These are phyloP conservation scores for Porites australiensis DNA, from an alignment of 64 coral and sea anemone species.

Conservation along the genomic window DNA sequence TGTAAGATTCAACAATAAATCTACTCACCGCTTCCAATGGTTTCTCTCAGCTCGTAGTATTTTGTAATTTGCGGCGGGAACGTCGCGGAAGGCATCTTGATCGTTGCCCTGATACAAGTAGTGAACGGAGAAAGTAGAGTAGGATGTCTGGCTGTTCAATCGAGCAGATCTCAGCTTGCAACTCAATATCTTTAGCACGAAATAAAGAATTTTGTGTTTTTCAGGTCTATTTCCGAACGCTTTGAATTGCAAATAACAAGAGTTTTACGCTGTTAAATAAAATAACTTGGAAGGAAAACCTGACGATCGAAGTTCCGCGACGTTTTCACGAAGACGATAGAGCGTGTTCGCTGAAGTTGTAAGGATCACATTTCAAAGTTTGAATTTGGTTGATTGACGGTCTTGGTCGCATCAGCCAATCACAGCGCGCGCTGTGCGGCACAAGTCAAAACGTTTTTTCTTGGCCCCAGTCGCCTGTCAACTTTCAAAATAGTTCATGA, in stretches of 20 bases:
- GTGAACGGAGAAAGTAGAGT: neutral
- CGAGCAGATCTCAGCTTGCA: neutral
- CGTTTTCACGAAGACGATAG: neutral
- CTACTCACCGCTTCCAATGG: constrained; percentile 96
- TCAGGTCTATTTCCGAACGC: neutral
- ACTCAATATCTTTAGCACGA: constrained; percentile 17
- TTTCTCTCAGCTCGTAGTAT: constrained; percentile 85
- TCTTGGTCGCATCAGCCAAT: constrained; percentile 39
- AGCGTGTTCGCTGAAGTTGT: neutral
- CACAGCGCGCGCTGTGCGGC: neutral
- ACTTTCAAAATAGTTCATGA: neutral
- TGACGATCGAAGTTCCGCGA: neutral
- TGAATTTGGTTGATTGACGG: constrained; percentile 86
- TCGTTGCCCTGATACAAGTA: neutral
- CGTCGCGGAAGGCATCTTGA: constrained; percentile 83
- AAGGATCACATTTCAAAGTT: constrained; percentile 69
- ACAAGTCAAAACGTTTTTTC: neutral
- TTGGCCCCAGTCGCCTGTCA: neutral
- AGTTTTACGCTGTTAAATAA: neutral
- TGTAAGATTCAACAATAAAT: neutral
- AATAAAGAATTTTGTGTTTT: neutral
- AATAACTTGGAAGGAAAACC: neutral
- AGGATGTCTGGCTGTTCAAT: neutral
- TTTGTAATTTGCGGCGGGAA: constrained; percentile 82
- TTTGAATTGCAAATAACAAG: neutral